These are phyloP conservation scores for Patagioenas fasciata DNA, from an alignment of 2,113 vertebrate genomes.

Conservation along the genomic window DNA sequence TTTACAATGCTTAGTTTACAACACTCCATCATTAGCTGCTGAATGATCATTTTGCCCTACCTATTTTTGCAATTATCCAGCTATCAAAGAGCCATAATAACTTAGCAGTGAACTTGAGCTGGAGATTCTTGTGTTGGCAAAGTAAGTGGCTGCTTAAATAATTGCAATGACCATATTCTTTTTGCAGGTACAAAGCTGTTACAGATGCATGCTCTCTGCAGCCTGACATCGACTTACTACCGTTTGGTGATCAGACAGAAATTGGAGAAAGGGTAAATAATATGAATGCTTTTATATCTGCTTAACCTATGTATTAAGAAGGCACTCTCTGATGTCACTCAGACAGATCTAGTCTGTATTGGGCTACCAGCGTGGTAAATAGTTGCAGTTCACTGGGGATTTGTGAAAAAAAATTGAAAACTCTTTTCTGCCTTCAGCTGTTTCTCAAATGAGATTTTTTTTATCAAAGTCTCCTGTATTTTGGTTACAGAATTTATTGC, in stretches of 20 bases:
- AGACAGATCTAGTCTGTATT: not conserved
- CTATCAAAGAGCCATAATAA: not conserved
- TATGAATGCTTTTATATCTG: not conserved
- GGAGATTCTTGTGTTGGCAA: not conserved
- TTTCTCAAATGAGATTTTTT: not conserved
- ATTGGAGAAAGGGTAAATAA: constrained; percentile 93
- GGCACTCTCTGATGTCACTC: not conserved
- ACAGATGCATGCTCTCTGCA: constrained; percentile 97
- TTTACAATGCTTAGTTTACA: not conserved
- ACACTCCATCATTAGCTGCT: not conserved
- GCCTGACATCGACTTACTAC: constrained; percentile 96
- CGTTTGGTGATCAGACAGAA: constrained; percentile 98
- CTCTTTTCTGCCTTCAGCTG: not conserved
- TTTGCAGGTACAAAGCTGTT: constrained; percentile 91
- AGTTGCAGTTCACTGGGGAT: not conserved
- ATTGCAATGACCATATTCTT: not conserved
- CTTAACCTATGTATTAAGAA: not conserved
- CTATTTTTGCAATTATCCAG: not conserved
- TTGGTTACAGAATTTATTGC: not conserved
- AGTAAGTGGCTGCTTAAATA: not conserved
- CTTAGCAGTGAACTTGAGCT: not conserved
- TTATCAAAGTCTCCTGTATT: not conserved
- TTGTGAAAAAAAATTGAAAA: not conserved
- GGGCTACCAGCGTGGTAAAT: not conserved
- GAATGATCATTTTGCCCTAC: not conserved